Evolutionary conservation across 1,140 invertebrate species (phyloP), one percentile per base, ranked within the genome.

Genomic region (Acromyrmex heyeri): DNA sequence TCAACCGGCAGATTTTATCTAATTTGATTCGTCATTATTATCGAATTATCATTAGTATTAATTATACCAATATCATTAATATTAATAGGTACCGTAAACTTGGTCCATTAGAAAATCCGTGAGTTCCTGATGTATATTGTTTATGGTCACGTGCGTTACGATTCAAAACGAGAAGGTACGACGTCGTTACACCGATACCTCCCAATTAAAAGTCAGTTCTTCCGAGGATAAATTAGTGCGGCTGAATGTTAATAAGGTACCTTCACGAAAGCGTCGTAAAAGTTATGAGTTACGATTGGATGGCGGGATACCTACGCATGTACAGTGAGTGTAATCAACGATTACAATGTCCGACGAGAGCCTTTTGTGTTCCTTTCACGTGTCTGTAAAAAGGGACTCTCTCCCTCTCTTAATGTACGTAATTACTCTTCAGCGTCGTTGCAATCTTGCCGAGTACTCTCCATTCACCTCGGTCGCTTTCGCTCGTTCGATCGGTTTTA

Each of bases 241-340:
- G 79, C 75, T 83, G 72, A 77, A 89, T 89, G 88, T 89, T 89
- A 89, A 89, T 89, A 87, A 88, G 88, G 61, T 88, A 69, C 82
- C 86, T 87, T 89, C 86, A 77, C 86, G 88, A 89, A 85, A 89
- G 86, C 79, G 86, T 88, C 88, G 65, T 89, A 89, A 89, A 89
- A 89, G 78, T 87, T 89, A 88, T 89, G 88, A 89, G 86, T 89
- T 89, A 89, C 81, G 88, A 64, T 86, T 85, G 77, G 65, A 75
- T 62, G n/a, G 62, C 57, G 53, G 38, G 79, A 50, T 77, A 73
- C 44, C 65, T 85, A 76, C 61, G 76, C 78, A 30, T 8, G 85
- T 86, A 69, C 61, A 79, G 77, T 70, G 59, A 53, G 76, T 62
- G 50, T 72, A 85, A 72, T 85, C 64, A 87, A 72, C 67, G 65